phyloP scores from a whole-genome alignment of 2,888 invertebrate genomes.

The Cylindroiulus punctatus region DNA sequence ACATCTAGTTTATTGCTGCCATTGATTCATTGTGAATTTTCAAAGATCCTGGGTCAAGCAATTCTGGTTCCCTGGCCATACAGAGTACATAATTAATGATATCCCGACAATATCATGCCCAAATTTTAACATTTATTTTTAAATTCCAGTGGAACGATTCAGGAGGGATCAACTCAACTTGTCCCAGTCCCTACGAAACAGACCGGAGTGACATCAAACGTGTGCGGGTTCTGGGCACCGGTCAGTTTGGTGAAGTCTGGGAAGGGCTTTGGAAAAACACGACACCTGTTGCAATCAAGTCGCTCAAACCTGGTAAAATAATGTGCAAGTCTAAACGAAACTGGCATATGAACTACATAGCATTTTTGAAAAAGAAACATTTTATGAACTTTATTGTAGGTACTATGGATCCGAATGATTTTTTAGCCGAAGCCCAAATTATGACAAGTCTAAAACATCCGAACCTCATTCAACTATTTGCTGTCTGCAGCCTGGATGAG shows the following conservation, averaged over 20 bases:
- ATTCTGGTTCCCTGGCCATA: too few relatives aligned
- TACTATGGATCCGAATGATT: slow-evolving; percentile 99
- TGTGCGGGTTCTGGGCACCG: slow-evolving; percentile 95
- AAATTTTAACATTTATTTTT: not conserved
- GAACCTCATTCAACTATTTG: slow-evolving; percentile 96
- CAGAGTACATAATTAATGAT: too few relatives aligned
- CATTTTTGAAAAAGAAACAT: not conserved
- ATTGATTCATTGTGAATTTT: too few relatives aligned
- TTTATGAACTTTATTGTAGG: slow-evolving; percentile 68
- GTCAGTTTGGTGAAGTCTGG: slow-evolving; percentile 99
- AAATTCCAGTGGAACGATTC: not conserved
- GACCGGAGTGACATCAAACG: slow-evolving; percentile 96
- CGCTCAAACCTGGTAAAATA: slow-evolving; percentile 37
- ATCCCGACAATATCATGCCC: too few relatives aligned
- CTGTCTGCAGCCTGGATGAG: slow-evolving; percentile 98
- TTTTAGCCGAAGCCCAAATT: slow-evolving; percentile 98
- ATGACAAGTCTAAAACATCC: slow-evolving; percentile 98
- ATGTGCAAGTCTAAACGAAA: not conserved
- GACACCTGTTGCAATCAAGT: slow-evolving; percentile 97
- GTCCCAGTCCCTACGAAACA: slow-evolving; percentile 89
- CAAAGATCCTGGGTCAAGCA: too few relatives aligned
- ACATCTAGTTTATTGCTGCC: too few relatives aligned
- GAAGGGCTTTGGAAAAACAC: slow-evolving; percentile 99
- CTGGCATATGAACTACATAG: not conserved
- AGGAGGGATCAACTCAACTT: not conserved